These are phyloP conservation scores for Ctenopoma kingsleyae DNA, from an alignment of 2,797 vertebrate species.

Conservation along the genomic window DNA sequence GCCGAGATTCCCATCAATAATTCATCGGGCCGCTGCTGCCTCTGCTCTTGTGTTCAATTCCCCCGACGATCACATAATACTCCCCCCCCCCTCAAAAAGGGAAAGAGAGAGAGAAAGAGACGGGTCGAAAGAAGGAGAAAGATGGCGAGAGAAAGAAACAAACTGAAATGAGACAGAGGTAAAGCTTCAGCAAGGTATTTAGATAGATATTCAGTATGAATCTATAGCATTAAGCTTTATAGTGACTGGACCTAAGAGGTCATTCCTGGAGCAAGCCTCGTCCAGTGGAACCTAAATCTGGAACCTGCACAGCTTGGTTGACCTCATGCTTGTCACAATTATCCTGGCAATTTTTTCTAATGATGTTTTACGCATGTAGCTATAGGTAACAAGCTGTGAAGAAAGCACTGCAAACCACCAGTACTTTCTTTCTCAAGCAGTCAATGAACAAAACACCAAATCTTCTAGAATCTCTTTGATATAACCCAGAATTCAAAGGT, in stretches of 20 bases:
- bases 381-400: not conserved
- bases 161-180: conserved; percentile 20
- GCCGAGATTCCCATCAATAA: conserved; percentile 89
- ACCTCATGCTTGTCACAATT: too few relatives aligned
- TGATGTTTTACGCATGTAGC: not conserved
- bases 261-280: too few relatives aligned
- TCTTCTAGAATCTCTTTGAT: not conserved
- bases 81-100: conserved; percentile 58
- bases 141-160: conserved; percentile 39
- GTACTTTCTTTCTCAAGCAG: not conserved
- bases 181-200: conserved; percentile 15
- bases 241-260: not conserved
- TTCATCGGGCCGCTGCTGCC: conserved; percentile 86
- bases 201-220: not conserved
- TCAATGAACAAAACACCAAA: not conserved
- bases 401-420: not conserved
- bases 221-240: not conserved
- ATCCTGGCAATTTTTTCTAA: not conserved
- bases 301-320: not conserved
- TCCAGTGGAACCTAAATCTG: too few relatives aligned
- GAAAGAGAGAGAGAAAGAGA: conserved; percentile 26
- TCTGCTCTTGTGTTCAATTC: conserved; percentile 85
- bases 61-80: conserved; percentile 84
- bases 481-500: not conserved
- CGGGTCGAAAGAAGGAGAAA: conserved; percentile 32